These are phyloP conservation scores for Torymus tubicola DNA, from an alignment of 2,888 invertebrate species.

Conservation along the genomic window DNA sequence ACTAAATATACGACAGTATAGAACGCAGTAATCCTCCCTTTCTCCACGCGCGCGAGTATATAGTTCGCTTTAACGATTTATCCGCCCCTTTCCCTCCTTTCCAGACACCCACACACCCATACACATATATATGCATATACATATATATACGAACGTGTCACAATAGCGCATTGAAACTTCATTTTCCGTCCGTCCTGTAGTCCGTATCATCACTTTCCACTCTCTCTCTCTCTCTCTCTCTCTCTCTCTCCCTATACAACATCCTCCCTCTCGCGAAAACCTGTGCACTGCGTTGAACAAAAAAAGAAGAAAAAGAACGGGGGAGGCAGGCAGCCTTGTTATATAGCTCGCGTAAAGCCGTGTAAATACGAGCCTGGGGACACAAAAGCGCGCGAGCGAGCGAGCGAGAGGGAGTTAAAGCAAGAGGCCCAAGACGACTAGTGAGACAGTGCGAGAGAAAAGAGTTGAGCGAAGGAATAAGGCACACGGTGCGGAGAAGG, in stretches of 20 bases:
- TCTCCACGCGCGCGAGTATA: conserved; percentile 6
- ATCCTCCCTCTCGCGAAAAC: conserved; percentile 3
- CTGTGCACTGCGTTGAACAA: not conserved
- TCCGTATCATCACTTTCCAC: not conserved
- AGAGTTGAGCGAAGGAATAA: conserved; percentile 7
- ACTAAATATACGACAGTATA: conserved; percentile 13
- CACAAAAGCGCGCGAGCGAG: not conserved
- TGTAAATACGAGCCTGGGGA: conserved; percentile 27
- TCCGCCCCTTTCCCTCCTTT: conserved; percentile 32
- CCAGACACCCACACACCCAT: not conserved
- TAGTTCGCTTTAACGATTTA: conserved; percentile 52
- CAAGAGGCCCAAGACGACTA: conserved; percentile 4
- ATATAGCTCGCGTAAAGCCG: not conserved
- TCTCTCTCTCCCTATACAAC: not conserved
- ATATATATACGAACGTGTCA: too few species aligned
- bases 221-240: conserved; percentile 8
- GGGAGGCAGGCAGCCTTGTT: not conserved
- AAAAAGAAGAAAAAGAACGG: not conserved
- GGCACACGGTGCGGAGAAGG: conserved; percentile 1
- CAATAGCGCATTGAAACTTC: conserved; percentile 42
- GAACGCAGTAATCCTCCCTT: conserved; percentile 43
- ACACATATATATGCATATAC: too few species aligned
- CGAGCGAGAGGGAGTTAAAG: conserved; percentile 16
- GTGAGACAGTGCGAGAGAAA: not conserved
- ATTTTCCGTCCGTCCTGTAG: conserved; percentile 14